Evolutionary conservation across 2,888 invertebrate species (phyloP), one percentile per base, ranked within the genome.

Genomic region (Caradrina kadenii): DNA sequence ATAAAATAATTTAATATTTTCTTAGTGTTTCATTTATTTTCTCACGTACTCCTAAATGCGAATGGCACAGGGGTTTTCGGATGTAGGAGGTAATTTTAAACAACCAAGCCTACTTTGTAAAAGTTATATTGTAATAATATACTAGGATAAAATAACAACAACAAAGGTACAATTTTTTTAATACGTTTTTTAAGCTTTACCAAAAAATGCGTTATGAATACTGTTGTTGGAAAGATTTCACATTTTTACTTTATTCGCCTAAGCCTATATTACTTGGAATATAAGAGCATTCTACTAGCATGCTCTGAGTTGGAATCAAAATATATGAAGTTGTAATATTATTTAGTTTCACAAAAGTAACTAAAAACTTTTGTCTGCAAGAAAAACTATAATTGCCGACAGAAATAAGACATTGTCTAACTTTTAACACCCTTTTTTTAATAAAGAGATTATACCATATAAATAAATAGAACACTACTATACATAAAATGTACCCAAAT

Each of bases 1-100:
- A 92, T 93, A 93, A 93, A 93, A 87, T 89, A 88, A 85, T 86
- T 86, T 85, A 88, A 84, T 72, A 71, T 74, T 77, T 73, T 39
- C 19, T 26, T 42, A 49, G 49, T 8, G 39, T 80, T 56, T 77
- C 19, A 56, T 56, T 73, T 13, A 0, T 55, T 64, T 59, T 58
- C 17, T 6, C 10, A 50, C 50, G n/a, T 2, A 42, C 6, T 49
- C n/a, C 13, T 42, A 42, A 11, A 49, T 26, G 1, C 2, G 8
- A 42, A 31, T 6, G 6, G 35, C 8, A 6, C 4, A n/a, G 21
- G 35, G 13, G 58, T 19, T 49, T 11, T 61, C 17, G 8, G 35
- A 45, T n/a, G n/a, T 15, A 17, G n/a, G 22, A 62, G 19, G 17
- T 59, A 22, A 49, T 42, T 69, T 66, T 39, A 80, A 80, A 78